These are phyloP conservation scores for Neogale vison DNA, from an alignment of 2,113 vertebrate genomes.

Conservation along the genomic window DNA sequence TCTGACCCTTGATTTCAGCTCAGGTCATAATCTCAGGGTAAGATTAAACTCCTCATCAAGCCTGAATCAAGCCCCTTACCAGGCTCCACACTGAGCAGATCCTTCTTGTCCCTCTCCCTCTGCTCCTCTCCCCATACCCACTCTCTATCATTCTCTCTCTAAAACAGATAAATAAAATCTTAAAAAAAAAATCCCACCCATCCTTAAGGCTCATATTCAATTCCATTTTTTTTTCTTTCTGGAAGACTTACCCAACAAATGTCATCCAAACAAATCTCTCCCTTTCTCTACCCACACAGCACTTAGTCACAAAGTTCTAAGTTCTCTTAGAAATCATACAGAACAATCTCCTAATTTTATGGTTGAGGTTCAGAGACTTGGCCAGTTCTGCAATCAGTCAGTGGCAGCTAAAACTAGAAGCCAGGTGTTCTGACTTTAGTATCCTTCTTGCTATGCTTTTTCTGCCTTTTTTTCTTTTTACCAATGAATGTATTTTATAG, in stretches of 20 bases:
- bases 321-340: constrained; percentile 5
- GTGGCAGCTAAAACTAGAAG: not conserved
- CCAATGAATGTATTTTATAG: not conserved
- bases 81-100: not conserved
- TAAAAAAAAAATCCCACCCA: not conserved
- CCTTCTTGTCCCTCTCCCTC: not conserved
- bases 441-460: not conserved
- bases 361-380: not conserved
- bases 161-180: not conserved
- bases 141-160: not conserved
- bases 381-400: not conserved
- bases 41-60: not conserved
- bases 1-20: not conserved
- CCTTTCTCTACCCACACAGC: not conserved
- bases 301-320: constrained; percentile 16
- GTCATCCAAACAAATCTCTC: not conserved
- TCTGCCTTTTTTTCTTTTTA: not conserved
- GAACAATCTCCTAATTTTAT: not conserved
- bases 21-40: not conserved
- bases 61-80: not conserved
- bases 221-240: not conserved
- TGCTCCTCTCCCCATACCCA: not conserved
- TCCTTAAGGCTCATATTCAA: constrained; percentile 13
- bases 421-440: not conserved
- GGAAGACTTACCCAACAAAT: not conserved